Evolutionary conservation across 2,797 vertebrate species (phyloP).

Genomic region (Periparus ater): DNA sequence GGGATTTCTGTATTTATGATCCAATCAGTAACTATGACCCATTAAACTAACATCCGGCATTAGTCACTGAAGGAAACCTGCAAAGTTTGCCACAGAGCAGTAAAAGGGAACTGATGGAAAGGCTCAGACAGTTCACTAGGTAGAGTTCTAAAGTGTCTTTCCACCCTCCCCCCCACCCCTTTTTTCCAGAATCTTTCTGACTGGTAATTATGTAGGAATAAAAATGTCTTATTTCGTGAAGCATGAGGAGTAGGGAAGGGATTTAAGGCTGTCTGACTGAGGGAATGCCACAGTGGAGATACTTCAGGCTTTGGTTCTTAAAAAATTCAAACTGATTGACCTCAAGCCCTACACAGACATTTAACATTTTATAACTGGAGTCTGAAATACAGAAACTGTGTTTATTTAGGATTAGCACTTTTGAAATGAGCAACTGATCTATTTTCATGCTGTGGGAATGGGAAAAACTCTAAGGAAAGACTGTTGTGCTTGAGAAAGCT

Average conservation of each 20-base stretch:
- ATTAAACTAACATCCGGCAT: neutral
- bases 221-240: neutral
- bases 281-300: neutral
- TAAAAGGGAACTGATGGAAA: neutral
- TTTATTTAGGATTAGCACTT: neutral
- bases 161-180: fast-evolving
- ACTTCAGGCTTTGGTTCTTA: neutral
- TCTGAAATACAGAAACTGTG: neutral
- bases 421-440: neutral
- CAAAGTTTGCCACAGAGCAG: neutral
- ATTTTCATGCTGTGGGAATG: neutral
- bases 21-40: neutral
- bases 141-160: neutral
- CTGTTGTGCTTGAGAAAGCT: neutral
- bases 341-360: neutral
- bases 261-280: neutral
- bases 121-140: neutral
- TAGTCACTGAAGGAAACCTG: neutral
- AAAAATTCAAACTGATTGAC: neutral
- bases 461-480: neutral
- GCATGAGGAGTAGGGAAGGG: neutral
- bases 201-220: neutral
- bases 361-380: neutral
- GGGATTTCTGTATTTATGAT: constrained; percentile 9
- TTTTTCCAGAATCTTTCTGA: neutral